These are phyloP conservation scores for Crypturellus tataupa DNA, from an alignment of 2,797 vertebrate species.

Conservation along the genomic window DNA sequence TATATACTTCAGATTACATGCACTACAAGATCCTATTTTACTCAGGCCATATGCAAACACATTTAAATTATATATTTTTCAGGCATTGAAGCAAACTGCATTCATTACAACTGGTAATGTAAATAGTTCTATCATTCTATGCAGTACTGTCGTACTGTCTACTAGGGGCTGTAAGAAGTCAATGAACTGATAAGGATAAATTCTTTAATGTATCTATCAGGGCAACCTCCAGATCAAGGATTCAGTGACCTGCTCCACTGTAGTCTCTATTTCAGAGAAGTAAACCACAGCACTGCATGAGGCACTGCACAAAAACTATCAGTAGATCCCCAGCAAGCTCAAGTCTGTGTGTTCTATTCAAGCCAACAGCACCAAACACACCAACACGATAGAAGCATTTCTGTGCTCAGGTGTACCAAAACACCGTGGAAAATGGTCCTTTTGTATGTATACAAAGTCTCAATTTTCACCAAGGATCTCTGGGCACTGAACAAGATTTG, in stretches of 20 bases:
- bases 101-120: fast-evolving
- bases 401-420: neutral
- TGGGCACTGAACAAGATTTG: neutral
- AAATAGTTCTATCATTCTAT: neutral
- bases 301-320: neutral
- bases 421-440: neutral
- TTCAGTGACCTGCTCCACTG: neutral
- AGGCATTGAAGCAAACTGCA: neutral
- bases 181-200: neutral
- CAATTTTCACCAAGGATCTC: neutral
- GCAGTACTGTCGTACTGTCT: neutral
- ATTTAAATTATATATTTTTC: neutral
- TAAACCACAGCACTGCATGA: neutral
- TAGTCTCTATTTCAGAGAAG: neutral
- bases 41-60: neutral
- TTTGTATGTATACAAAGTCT: neutral
- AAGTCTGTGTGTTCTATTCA: neutral
- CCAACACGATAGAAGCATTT: neutral
- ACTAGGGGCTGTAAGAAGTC: neutral
- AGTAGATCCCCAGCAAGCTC: neutral
- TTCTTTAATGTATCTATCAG: neutral
- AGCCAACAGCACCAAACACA: neutral
- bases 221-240: neutral
- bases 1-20: neutral
- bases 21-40: neutral